These are phyloP conservation scores for Melanotaenia parkinsoni DNA, from an alignment of 2,797 vertebrate genomes.

Conservation along the genomic window DNA sequence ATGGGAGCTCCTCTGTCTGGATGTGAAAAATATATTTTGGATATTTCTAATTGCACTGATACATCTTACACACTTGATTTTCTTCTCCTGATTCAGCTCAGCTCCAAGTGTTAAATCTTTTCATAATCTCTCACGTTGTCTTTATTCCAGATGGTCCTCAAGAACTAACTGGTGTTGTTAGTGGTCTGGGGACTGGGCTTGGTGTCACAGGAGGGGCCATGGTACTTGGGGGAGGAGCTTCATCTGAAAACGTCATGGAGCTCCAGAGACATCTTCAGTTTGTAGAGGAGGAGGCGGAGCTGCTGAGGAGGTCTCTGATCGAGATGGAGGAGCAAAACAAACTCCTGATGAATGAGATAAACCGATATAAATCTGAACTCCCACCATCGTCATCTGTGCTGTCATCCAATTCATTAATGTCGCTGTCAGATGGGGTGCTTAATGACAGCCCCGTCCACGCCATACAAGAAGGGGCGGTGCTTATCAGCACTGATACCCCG, in stretches of 20 bases:
- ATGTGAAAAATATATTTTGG: not conserved
- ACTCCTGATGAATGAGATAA: slow-evolving; percentile 93
- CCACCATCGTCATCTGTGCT: slow-evolving; percentile 56
- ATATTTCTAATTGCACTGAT: not conserved
- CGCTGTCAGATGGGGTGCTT: slow-evolving; percentile 65
- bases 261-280: slow-evolving; percentile 97
- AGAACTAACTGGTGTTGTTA: slow-evolving; percentile 78
- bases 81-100: not conserved
- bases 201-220: slow-evolving; percentile 56
- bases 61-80: not conserved
- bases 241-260: slow-evolving; percentile 90
- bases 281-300: slow-evolving; percentile 97
- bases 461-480: slow-evolving; percentile 87
- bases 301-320: slow-evolving; percentile 92
- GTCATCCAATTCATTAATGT: slow-evolving; percentile 49
- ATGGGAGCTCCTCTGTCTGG: not conserved
- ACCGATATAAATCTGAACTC: slow-evolving; percentile 93
- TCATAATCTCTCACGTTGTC: slow-evolving; percentile 1
- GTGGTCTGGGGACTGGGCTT: slow-evolving; percentile 79
- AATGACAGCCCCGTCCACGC: slow-evolving; percentile 78
- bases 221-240: slow-evolving; percentile 78
- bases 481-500: slow-evolving; percentile 84
- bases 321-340: slow-evolving; percentile 99
- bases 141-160: slow-evolving; percentile 71
- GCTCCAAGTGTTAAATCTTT: not conserved